phyloP scores from a whole-genome alignment of 2,888 invertebrate genomes.

The Prosopocoilus inquinatus region DNA sequence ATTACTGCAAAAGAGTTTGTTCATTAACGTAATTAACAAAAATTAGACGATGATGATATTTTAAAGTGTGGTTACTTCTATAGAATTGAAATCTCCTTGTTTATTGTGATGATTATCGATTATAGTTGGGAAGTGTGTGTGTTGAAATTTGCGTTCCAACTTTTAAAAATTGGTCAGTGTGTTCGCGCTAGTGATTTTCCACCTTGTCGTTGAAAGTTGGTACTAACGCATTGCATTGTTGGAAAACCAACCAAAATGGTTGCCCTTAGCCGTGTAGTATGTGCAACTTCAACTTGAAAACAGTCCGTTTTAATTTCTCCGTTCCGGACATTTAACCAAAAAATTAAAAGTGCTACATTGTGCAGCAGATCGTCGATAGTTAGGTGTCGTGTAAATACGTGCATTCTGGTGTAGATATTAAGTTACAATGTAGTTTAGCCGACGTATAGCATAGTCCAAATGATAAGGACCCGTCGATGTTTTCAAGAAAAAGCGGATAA shows the following conservation, averaged over 20 bases:
- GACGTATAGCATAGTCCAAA: conserved; percentile 30
- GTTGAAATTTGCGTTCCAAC: too few species aligned
- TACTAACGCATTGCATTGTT: conserved; percentile 44
- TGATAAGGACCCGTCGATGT: conserved; percentile 33
- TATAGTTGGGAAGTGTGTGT: too few species aligned
- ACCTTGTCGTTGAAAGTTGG: conserved; percentile 22
- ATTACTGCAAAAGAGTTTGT: too few species aligned
- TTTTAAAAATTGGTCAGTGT: too few species aligned
- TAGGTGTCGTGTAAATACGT: conserved; percentile 20
- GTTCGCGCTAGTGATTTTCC: too few species aligned
- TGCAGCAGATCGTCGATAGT: conserved; percentile 15
- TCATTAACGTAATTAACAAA: too few species aligned
- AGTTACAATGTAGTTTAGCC: conserved; percentile 32
- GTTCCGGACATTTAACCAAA: conserved; percentile 22
- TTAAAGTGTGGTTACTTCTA: too few species aligned
- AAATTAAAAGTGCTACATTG: conserved; percentile 19
- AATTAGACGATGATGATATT: too few species aligned
- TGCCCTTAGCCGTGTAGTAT: conserved; percentile 42
- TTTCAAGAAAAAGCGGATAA: conserved; percentile 26
- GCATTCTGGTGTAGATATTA: conserved; percentile 10
- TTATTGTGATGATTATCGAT: too few species aligned
- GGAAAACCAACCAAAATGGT: conserved; percentile 49
- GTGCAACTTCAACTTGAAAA: conserved; percentile 40
- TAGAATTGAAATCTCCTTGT: too few species aligned
- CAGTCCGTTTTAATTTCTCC: conserved; percentile 31